Evolutionary conservation across 2,797 vertebrate genomes (phyloP).

Genomic region (Knipowitschia caucasica): DNA sequence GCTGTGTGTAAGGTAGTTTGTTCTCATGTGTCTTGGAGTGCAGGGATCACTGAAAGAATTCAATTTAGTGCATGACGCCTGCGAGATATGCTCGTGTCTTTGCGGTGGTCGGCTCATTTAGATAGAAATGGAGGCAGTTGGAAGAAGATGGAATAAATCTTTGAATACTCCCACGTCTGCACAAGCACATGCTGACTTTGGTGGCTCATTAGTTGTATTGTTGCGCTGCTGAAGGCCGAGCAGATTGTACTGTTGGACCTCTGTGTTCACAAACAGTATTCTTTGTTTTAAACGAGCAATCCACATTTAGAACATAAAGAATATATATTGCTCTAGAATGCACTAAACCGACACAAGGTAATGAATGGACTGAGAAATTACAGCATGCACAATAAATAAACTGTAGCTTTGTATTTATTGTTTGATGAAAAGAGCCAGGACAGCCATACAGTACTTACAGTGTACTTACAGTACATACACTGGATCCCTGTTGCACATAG

Average conservation of each 20-base stretch:
- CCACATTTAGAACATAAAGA: too few relatives aligned
- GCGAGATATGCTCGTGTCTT: slow-evolving; percentile 23
- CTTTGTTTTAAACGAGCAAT: slow-evolving; percentile 3
- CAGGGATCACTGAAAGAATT: slow-evolving; percentile 3
- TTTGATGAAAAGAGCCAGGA: too few relatives aligned
- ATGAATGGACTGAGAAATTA: too few relatives aligned
- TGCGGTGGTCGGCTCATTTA: slow-evolving; percentile 31
- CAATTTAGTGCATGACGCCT: slow-evolving; percentile 3
- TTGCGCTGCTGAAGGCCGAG: neutral
- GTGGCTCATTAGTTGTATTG: slow-evolving; percentile 12
- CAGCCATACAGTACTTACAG: too few relatives aligned
- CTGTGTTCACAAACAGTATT: neutral
- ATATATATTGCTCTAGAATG: too few relatives aligned
- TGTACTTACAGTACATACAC: too few relatives aligned
- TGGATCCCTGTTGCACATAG: too few relatives aligned
- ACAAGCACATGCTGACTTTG: slow-evolving; percentile 1
- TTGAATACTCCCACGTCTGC: slow-evolving; percentile 14
- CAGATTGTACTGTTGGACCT: neutral
- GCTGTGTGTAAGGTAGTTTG: neutral
- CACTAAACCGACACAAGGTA: neutral
- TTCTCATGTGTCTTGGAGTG: neutral
- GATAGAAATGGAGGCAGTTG: slow-evolving; percentile 38
- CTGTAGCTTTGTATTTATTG: too few relatives aligned
- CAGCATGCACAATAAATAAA: too few relatives aligned
- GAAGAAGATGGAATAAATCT: slow-evolving; percentile 30